phyloP scores from a whole-genome alignment of 2,113 vertebrate genomes.

The Salvelinus namaycush region DNA sequence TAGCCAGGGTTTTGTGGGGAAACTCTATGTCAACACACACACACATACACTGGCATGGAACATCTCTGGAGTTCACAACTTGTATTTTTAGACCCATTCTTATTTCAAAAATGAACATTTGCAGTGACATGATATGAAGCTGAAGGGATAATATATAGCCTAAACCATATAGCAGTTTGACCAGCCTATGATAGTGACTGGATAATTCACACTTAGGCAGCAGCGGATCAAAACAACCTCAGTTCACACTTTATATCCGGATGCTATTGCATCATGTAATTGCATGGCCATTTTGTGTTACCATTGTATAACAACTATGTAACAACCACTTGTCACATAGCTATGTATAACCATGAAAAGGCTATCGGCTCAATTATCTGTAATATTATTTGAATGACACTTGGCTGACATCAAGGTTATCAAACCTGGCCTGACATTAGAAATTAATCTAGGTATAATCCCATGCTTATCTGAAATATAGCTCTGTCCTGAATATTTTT shows the following conservation, averaged over 20 bases:
- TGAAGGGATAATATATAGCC: background rate
- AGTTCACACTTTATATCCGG: too few relatives aligned
- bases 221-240: too few relatives aligned
- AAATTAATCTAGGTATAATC: background rate
- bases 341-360: too few relatives aligned
- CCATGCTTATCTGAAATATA: background rate
- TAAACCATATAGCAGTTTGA: too few relatives aligned
- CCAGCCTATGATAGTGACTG: too few relatives aligned
- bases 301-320: too few relatives aligned
- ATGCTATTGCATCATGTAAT: background rate
- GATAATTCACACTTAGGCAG: too few relatives aligned
- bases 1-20: background rate
- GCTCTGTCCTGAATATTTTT: background rate
- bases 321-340: too few relatives aligned
- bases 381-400: background rate
- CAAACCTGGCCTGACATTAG: background rate
- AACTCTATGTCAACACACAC: background rate
- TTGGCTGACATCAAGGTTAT: background rate
- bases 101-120: background rate
- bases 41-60: background rate
- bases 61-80: background rate
- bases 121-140: conserved; percentile 7
- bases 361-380: background rate
- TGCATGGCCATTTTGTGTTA: background rate
- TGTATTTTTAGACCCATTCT: background rate